Conservation (phyloP, 2,888 invertebrate genomes). For the Eilema caniola region DNA sequence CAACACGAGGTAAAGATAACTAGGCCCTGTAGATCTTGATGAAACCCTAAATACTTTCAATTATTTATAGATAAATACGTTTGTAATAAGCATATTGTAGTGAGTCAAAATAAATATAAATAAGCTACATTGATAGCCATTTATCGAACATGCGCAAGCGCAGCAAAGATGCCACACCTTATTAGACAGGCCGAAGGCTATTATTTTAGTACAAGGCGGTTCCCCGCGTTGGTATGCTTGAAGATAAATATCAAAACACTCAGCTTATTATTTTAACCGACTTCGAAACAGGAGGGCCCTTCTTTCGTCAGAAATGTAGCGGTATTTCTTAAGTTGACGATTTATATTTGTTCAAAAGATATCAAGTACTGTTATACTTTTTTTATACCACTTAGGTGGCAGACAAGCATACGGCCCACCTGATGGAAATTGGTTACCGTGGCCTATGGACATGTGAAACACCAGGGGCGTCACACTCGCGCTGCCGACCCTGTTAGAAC, state of each 20-base stretch:
- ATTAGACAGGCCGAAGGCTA: slow-evolving; percentile 21
- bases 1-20: too few relatives aligned
- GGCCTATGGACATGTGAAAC: too few relatives aligned
- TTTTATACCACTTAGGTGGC: too few relatives aligned
- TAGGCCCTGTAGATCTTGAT: too few relatives aligned
- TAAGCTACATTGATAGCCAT: slow-evolving; percentile 6
- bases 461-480: too few relatives aligned
- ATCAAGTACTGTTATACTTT: too few relatives aligned
- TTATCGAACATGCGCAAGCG: slow-evolving; percentile 2
- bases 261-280: background rate
- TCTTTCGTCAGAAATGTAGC: background rate
- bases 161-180: slow-evolving; percentile 25
- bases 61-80: background rate
- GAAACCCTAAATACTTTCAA: background rate
- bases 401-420: too few relatives aligned
- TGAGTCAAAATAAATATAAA: slow-evolving; percentile 7
- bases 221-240: slow-evolving; percentile 12
- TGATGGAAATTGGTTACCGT: too few relatives aligned
- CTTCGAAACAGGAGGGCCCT: background rate
- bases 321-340: background rate
- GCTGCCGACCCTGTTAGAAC: too few relatives aligned
- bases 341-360: background rate
- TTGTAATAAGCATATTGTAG: background rate
- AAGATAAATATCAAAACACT: slow-evolving; percentile 10
- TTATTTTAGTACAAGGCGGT: slow-evolving; percentile 18